These are phyloP conservation scores for Paedocypris sp. DNA, from an alignment of 2,113 vertebrate genomes.

Conservation along the genomic window DNA sequence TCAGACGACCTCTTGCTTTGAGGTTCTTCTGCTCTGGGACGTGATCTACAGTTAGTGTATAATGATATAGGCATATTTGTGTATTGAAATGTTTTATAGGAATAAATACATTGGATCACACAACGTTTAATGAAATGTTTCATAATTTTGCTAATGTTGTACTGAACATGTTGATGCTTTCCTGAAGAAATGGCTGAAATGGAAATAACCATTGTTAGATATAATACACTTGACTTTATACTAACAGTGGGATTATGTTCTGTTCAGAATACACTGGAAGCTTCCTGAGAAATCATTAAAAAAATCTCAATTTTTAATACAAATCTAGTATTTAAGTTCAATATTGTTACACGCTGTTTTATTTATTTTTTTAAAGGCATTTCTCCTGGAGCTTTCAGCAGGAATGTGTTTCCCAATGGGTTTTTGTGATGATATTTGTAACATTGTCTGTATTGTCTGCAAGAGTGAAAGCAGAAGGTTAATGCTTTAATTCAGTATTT, in stretches of 20 bases:
- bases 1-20: constrained; percentile 40
- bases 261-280: constrained; percentile 19
- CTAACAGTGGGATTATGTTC: constrained; percentile 30
- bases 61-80: too few relatives aligned
- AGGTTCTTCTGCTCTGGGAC: constrained; percentile 19
- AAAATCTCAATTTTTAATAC: not conserved
- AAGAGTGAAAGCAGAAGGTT: constrained; percentile 66
- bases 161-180: not conserved
- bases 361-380: not conserved
- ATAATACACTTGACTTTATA: constrained; percentile 34
- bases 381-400: constrained; percentile 16
- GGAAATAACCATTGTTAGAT: constrained; percentile 33
- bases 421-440: constrained; percentile 9
- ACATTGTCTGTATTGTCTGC: constrained; percentile 26
- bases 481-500: constrained; percentile 53
- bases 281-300: constrained; percentile 10
- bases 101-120: too few relatives aligned
- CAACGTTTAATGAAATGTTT: too few relatives aligned
- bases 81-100: too few relatives aligned
- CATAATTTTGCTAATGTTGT: not conserved
- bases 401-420: constrained; percentile 12
- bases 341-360: too few relatives aligned
- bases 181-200: constrained; percentile 21
- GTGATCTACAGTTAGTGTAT: too few relatives aligned
- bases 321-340: too few relatives aligned